Conservation (phyloP, 2,888 invertebrate genomes). For the Halictus ligatus region DNA sequence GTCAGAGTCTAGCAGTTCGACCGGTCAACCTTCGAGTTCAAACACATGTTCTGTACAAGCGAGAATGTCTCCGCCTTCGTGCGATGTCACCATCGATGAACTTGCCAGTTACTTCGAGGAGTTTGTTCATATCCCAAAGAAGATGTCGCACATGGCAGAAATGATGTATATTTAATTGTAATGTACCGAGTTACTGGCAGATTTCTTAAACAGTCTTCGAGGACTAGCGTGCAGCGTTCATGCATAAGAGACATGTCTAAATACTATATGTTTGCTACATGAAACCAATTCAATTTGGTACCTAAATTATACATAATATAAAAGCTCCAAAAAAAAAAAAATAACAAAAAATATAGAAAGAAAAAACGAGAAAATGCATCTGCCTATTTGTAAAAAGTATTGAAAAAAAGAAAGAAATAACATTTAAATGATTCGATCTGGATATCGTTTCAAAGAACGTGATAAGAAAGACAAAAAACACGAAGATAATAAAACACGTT, state of each 20-base stretch:
- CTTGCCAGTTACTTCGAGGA: conserved; percentile 98
- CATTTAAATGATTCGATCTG: conserved; percentile 25
- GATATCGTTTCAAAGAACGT: conserved; percentile 19
- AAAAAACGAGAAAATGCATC: conserved; percentile 45
- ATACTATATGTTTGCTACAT: conserved; percentile 60
- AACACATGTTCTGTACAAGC: conserved; percentile 92
- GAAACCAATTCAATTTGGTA: conserved; percentile 67
- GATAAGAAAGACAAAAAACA: conserved; percentile 10
- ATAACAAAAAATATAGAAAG: neutral
- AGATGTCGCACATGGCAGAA: conserved; percentile 99
- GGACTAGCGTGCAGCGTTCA: conserved; percentile 44
- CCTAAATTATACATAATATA: conserved; percentile 74
- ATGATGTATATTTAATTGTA: conserved; percentile 95
- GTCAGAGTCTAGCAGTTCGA: conserved; percentile 32
- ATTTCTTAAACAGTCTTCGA: conserved; percentile 56
- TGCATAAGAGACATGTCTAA: conserved; percentile 44
- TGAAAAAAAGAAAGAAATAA: conserved; percentile 31
- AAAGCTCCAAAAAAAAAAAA: conserved; percentile 49
- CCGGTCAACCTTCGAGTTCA: conserved; percentile 73
- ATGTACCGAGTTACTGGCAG: conserved; percentile 49
- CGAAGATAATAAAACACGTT: conserved; percentile 20
- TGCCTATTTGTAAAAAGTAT: conserved; percentile 29
- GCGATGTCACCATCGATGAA: conserved; percentile 97
- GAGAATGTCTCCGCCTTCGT: conserved; percentile 88
- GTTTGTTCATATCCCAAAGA: conserved; percentile 97